phyloP scores from a whole-genome alignment of 2,797 vertebrate species.

The Cryptoblepharus egeriae region DNA sequence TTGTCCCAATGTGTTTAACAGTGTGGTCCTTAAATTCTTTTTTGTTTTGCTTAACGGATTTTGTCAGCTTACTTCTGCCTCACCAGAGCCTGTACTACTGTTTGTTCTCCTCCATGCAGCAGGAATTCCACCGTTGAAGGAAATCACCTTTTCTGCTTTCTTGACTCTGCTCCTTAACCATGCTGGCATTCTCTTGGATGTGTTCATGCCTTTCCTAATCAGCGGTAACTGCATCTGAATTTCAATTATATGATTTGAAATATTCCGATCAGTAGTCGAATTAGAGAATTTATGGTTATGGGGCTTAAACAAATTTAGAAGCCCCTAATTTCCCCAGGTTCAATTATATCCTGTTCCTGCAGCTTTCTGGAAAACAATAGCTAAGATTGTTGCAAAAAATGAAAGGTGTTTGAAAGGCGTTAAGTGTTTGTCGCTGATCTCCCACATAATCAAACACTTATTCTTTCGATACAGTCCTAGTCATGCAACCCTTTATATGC shows the following conservation, averaged over 20 bases:
- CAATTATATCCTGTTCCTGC: too few relatives aligned
- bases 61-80: not conserved
- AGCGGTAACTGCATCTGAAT: not conserved
- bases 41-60: not conserved
- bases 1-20: not conserved
- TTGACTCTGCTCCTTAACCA: not conserved
- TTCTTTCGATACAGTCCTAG: not conserved
- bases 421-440: too few relatives aligned
- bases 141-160: not conserved
- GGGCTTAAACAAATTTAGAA: too few relatives aligned
- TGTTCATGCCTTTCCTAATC: not conserved
- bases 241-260: not conserved
- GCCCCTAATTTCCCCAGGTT: too few relatives aligned
- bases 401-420: too few relatives aligned
- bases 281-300: too few relatives aligned
- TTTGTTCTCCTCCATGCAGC: not conserved
- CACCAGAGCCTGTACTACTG: too few relatives aligned
- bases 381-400: too few relatives aligned
- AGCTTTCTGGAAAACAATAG: too few relatives aligned
- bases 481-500: not conserved
- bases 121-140: too few relatives aligned
- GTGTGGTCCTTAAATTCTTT: not conserved
- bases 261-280: too few relatives aligned
- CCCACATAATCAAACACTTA: too few relatives aligned
- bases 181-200: not conserved